These are phyloP conservation scores for Vombatus ursinus DNA, from an alignment of 2,113 vertebrate genomes.

Conservation along the genomic window DNA sequence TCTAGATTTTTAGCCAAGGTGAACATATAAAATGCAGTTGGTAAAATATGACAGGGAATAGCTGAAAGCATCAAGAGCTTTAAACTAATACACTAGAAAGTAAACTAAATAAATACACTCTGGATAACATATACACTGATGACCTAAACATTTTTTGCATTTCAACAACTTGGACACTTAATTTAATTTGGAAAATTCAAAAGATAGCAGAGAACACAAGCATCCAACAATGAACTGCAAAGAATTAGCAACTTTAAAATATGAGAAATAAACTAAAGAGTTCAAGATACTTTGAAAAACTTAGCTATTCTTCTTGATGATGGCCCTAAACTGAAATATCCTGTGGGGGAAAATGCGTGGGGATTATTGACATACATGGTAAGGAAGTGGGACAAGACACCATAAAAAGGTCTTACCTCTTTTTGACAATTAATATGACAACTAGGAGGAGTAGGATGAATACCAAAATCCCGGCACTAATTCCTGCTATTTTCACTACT, in stretches of 20 bases:
- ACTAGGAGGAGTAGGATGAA: conserved; percentile 96
- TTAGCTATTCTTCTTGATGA: conserved; percentile 29
- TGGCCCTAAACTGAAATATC: conserved; percentile 14
- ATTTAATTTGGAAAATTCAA: conserved; percentile 29
- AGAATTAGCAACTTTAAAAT: conserved; percentile 47
- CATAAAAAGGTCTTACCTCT: conserved; percentile 88
- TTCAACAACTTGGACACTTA: neutral
- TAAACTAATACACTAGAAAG: neutral
- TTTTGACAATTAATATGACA: conserved; percentile 96
- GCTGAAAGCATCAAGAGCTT: conserved; percentile 5
- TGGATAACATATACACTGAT: neutral
- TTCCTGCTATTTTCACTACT: conserved; percentile 98
- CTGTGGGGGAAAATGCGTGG: conserved; percentile 29
- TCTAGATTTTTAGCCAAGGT: conserved; percentile 68
- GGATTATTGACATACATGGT: neutral
- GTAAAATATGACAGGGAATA: conserved; percentile 39
- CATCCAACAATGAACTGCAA: conserved; percentile 27
- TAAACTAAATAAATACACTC: conserved; percentile 13
- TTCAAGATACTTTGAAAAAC: neutral
- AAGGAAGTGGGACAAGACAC: conserved; percentile 16
- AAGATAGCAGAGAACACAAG: conserved; percentile 16
- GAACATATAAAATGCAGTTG: conserved; percentile 69
- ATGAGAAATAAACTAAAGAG: conserved; percentile 37
- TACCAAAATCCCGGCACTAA: conserved; percentile 95
- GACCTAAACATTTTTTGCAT: conserved; percentile 3